Percentiles rank a stretch among this genome's conserved stretches.
phyloP scores from a whole-genome alignment of 2,797 vertebrate species.

The Phrynocephalus forsythii region DNA sequence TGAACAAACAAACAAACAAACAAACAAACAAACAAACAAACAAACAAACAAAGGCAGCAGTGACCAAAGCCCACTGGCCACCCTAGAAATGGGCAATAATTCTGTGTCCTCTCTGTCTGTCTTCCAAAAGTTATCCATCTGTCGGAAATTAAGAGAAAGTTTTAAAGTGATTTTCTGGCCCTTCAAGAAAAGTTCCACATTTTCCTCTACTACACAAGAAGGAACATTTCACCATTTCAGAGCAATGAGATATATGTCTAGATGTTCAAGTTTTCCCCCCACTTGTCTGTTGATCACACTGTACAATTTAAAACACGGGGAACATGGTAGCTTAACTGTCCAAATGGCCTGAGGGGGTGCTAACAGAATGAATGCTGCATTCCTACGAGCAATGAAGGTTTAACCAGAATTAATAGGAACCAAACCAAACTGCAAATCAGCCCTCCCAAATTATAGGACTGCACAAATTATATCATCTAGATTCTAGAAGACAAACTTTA shows the following conservation, averaged over 20 bases:
- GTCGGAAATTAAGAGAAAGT: not conserved
- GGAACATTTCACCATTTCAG: not conserved
- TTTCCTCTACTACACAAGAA: not conserved
- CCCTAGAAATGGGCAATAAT: fast-evolving
- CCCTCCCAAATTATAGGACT: not conserved
- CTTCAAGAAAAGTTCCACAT: not conserved
- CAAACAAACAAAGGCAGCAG: not conserved
- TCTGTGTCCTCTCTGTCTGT: not conserved
- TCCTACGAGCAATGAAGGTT: conserved; percentile 46
- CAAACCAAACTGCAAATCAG: not conserved
- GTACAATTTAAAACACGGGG: not conserved
- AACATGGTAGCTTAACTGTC: not conserved
- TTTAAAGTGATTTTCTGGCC: too few species aligned
- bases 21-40: too few species aligned
- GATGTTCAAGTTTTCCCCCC: too few species aligned
- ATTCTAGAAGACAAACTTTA: not conserved
- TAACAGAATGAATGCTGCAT: conserved; percentile 35
- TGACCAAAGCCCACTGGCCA: not conserved
- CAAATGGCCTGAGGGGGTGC: conserved; percentile 12
- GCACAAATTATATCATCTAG: not conserved
- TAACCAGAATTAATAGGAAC: conserved; percentile 51
- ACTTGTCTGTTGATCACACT: not conserved
- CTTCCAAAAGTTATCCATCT: not conserved
- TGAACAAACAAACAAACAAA: too few species aligned
- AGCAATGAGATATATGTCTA: not conserved